phyloP scores from a whole-genome alignment of 2,888 invertebrate genomes.

The Arctia plantaginis region DNA sequence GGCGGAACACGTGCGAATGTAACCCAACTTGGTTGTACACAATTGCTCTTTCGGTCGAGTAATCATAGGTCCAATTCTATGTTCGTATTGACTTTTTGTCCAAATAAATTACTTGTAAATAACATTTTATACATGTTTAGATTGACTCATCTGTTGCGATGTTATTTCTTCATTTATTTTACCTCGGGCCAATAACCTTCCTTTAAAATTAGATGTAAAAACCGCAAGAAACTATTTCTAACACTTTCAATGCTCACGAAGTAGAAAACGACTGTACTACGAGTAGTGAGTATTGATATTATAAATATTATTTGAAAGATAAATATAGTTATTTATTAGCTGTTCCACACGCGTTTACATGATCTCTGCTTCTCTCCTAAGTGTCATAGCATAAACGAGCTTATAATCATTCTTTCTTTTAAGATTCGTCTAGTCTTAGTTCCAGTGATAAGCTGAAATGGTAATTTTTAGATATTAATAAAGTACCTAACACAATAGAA shows the following conservation, averaged over 20 bases:
- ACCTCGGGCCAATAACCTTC: constrained; percentile 7
- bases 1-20: no score
- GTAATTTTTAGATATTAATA: no score
- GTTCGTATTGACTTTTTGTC: constrained; percentile 1
- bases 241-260: constrained; percentile 15
- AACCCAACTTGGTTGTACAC: not conserved
- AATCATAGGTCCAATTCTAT: not conserved
- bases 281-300: not conserved
- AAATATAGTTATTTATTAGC: not conserved
- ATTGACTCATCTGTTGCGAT: constrained; percentile 17
- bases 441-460: no score
- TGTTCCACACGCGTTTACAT: no score
- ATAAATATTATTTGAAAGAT: not conserved
- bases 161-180: constrained; percentile 14
- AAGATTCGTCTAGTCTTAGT: no score
- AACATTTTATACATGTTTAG: constrained; percentile 9
- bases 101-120: constrained; percentile 18
- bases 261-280: not conserved
- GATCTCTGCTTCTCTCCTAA: no score
- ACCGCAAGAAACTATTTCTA: constrained; percentile 13
- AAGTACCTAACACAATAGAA: no score
- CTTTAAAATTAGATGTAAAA: constrained; percentile 8
- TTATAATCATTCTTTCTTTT: no score
- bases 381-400: no score
- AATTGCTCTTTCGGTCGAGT: not conserved